These are phyloP conservation scores for Stercorarius parasiticus DNA, from an alignment of 2,113 vertebrate species.

Conservation along the genomic window DNA sequence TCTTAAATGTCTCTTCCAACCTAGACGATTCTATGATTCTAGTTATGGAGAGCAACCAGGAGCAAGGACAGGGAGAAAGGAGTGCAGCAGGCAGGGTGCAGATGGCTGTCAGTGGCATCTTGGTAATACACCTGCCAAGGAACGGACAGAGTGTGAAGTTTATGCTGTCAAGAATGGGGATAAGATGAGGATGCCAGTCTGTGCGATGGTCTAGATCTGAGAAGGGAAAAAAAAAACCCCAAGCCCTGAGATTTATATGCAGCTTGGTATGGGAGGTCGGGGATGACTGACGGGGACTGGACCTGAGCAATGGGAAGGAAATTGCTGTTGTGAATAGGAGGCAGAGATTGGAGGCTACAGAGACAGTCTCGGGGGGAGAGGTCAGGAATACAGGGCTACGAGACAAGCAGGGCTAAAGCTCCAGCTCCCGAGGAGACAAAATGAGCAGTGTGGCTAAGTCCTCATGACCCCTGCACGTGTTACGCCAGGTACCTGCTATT, in stretches of 20 bases:
- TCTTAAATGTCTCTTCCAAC: neutral
- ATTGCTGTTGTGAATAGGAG: slow-evolving; percentile 9
- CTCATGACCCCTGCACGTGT: rapidly evolving
- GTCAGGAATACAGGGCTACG: neutral
- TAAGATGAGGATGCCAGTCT: neutral
- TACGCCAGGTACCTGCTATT: neutral
- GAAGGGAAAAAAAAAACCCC: neutral
- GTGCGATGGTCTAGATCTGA: neutral
- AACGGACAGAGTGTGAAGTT: neutral
- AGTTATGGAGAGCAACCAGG: neutral
- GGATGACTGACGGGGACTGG: neutral
- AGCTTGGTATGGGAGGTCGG: neutral
- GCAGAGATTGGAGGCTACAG: neutral
- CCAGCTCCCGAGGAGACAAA: neutral
- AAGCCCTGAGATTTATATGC: neutral
- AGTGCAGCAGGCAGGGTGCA: neutral
- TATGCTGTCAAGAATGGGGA: neutral
- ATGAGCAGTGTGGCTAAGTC: neutral
- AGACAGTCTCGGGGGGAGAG: neutral
- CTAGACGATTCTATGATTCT: neutral
- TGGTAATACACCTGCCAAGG: neutral
- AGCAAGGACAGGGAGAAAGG: neutral
- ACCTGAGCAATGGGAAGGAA: neutral
- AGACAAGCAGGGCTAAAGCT: neutral
- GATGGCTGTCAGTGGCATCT: neutral